Percentiles rank a stretch among this genome's conserved stretches.
These are phyloP conservation scores for Catharus ustulatus DNA, from an alignment of 2,797 vertebrate species.

Conservation along the genomic window DNA sequence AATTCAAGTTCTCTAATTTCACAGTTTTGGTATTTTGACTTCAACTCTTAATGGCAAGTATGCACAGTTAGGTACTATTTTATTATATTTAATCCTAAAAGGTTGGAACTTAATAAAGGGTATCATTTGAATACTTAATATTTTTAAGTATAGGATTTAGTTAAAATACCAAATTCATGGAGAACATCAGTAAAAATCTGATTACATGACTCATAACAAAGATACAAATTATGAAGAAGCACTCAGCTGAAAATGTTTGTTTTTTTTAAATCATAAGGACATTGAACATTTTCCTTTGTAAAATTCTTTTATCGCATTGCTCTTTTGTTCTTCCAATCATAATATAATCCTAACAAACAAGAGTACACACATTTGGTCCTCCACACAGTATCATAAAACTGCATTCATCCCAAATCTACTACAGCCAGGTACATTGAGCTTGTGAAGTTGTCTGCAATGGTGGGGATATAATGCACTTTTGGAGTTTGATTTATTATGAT, in stretches of 20 bases:
- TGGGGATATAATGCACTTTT: neutral
- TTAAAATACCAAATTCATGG: neutral
- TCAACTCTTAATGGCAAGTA: neutral
- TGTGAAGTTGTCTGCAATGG: neutral
- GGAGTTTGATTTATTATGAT: neutral
- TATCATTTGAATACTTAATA: neutral
- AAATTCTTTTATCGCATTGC: neutral
- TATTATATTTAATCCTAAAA: neutral
- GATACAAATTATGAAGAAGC: neutral
- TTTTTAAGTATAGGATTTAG: neutral
- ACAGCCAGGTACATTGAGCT: neutral
- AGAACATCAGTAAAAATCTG: neutral
- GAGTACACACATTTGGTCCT: neutral
- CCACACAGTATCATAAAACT: neutral
- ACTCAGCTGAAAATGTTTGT: neutral
- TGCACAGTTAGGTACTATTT: neutral
- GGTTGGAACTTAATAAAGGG: neutral
- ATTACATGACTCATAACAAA: neutral
- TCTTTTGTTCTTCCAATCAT: neutral
- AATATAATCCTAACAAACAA: neutral
- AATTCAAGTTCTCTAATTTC: neutral
- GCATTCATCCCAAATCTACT: neutral
- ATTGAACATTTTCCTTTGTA: neutral
- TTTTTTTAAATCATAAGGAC: neutral
- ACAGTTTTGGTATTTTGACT: neutral